Base-by-base conservation (phyloP, 2,888 invertebrate species). In the Koerneria pararmatus region DNA sequence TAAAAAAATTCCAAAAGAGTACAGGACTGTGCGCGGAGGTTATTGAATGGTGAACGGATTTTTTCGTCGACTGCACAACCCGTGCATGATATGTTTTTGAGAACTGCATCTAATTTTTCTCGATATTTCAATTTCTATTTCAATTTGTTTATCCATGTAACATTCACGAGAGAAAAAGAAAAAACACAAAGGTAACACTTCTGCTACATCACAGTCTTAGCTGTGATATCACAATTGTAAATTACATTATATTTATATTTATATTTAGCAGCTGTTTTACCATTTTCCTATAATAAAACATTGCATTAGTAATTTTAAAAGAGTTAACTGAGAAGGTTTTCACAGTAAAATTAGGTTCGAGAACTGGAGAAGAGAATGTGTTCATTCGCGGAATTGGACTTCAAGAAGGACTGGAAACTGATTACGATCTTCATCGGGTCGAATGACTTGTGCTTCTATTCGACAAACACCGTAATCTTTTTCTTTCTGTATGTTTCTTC, bases 391-490 rank as follows among this genome's bases (percentile, higher is more conserved):
- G 11, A 24, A 11, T 35, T 62, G 6, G 29, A 53, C n/a, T 35
- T 35, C 27, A 27, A 53, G 15, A 46, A 62, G 27, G 62, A 62
- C 19, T 62, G 62, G 62, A 62, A 62, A 46, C 29, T 62, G 35
- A 53, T 62, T n/a, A 62, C 62, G 15, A 4, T 62, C 22, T 62
- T 62, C 29, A 48, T 35, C 1, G 62, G 62, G 2, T 51, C 51
- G 27, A 62, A 62, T 24, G 62, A 62, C 6, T 31, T 62, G 62
- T 62, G 62, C 53, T 37, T 34, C 31, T 49, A 35, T 3, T 27
- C 31, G 35, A 51, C 51, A n/a, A 62, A 62, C 35, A 35, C 19
- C 51, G 62, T 62, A n/a, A 29, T 15, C 27, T 15, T 51, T n/a
- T n/a, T n/a, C n/a, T n/a, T n/a, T n/a, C n/a, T n/a, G n/a, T n/a